Percentiles rank a stretch among this genome's conserved stretches.
phyloP scores from a whole-genome alignment of 2,797 vertebrate species.

The Euphonia xanthogaster region DNA sequence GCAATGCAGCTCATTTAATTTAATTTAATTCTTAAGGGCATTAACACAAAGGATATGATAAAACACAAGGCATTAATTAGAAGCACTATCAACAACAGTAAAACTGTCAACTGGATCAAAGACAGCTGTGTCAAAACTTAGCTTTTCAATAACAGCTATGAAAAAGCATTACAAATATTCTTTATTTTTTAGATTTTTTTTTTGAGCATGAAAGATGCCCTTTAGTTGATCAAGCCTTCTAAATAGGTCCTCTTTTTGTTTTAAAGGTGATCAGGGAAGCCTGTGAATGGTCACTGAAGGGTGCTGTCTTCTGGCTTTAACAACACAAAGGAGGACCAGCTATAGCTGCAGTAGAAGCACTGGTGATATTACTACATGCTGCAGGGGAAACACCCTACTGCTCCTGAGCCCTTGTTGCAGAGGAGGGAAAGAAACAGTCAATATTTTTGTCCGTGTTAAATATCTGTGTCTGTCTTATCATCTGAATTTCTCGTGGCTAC shows the following conservation, averaged over 20 bases:
- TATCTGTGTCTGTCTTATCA: background rate
- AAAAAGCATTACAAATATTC: background rate
- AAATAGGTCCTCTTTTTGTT: background rate
- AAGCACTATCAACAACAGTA: background rate
- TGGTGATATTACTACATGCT: background rate
- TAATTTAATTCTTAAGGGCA: background rate
- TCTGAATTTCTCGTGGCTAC: background rate
- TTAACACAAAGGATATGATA: background rate
- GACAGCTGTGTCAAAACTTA: background rate
- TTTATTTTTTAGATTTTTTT: background rate
- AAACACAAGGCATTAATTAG: background rate
- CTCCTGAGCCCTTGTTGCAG: background rate
- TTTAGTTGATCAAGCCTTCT: background rate
- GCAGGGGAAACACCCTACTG: background rate
- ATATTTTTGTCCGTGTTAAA: background rate
- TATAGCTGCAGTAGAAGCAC: background rate
- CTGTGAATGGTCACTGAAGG: background rate
- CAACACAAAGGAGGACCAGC: background rate
- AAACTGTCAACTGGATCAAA: background rate
- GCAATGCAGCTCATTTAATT: background rate
- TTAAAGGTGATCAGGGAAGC: background rate
- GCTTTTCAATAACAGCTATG: background rate
- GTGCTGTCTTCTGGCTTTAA: background rate
- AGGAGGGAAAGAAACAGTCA: background rate
- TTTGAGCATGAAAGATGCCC: background rate